phyloP scores from a whole-genome alignment of 1,140 invertebrate genomes.

The Philopotamus ludificatus region DNA sequence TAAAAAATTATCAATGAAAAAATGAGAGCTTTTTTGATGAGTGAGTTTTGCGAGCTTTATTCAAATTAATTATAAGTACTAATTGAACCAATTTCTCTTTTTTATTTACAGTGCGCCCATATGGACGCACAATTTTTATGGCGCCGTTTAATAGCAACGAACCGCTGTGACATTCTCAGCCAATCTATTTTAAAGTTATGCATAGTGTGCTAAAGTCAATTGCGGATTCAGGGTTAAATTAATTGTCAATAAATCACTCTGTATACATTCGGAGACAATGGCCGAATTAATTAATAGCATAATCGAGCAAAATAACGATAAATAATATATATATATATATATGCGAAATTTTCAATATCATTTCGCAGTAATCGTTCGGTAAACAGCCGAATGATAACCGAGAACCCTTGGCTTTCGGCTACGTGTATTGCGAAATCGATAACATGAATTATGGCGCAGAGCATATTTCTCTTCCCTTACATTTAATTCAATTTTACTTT shows the following conservation, averaged over 20 bases:
- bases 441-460: slow-evolving; percentile 25
- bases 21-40: no score
- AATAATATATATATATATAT: neutral
- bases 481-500: slow-evolving; percentile 16
- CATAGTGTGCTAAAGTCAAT: neutral
- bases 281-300: neutral
- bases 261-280: no score
- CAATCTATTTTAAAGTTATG: neutral
- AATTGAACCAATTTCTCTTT: no score
- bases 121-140: neutral
- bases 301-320: no score
- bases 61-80: no score
- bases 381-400: neutral
- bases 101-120: neutral
- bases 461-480: slow-evolving; percentile 17
- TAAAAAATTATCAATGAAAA: no score
- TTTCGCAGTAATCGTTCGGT: neutral
- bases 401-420: slow-evolving; percentile 9
- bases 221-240: neutral
- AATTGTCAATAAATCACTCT: neutral
- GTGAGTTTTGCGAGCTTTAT: no score
- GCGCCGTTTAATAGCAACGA: neutral
- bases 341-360: neutral
- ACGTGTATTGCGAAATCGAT: slow-evolving; percentile 23
- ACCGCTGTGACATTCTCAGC: neutral